Conservation (phyloP, 2,888 invertebrate genomes). For the Diadegma fenestrale region DNA sequence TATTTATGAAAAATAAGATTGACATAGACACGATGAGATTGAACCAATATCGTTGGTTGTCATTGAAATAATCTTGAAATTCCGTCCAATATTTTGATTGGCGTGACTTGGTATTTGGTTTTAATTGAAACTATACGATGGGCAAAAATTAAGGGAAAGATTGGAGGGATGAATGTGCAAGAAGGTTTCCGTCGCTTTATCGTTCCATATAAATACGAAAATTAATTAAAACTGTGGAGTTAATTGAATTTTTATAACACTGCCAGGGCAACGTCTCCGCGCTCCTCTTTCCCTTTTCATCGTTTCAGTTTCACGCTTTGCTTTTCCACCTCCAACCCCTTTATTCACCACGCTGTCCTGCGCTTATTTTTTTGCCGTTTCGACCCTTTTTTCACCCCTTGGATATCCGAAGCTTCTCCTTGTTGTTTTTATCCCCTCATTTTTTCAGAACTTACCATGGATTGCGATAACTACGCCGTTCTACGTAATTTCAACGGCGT, state of each 20-base stretch:
- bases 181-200: slow-evolving; percentile 77
- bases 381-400: slow-evolving; percentile 20
- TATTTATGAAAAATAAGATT: too few relatives aligned
- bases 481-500: slow-evolving; percentile 80
- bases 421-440: slow-evolving; percentile 11
- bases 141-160: slow-evolving; percentile 11
- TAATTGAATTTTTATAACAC: slow-evolving; percentile 82
- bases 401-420: slow-evolving; percentile 27
- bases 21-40: too few relatives aligned
- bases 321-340: slow-evolving; percentile 56
- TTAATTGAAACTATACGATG: slow-evolving; percentile 39
- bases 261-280: slow-evolving; percentile 71
- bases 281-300: slow-evolving; percentile 44
- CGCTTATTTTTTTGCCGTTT: slow-evolving; percentile 13
- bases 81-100: not conserved
- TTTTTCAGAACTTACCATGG: slow-evolving; percentile 45
- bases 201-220: slow-evolving; percentile 79
- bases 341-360: slow-evolving; percentile 55
- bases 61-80: not conserved
- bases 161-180: slow-evolving; percentile 3
- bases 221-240: slow-evolving; percentile 81
- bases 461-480: slow-evolving; percentile 79
- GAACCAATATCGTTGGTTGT: too few relatives aligned
- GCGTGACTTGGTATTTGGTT: not conserved
- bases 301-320: slow-evolving; percentile 63